phyloP scores from a whole-genome alignment of 2,797 vertebrate species.

The Sebastiscus tertius region DNA sequence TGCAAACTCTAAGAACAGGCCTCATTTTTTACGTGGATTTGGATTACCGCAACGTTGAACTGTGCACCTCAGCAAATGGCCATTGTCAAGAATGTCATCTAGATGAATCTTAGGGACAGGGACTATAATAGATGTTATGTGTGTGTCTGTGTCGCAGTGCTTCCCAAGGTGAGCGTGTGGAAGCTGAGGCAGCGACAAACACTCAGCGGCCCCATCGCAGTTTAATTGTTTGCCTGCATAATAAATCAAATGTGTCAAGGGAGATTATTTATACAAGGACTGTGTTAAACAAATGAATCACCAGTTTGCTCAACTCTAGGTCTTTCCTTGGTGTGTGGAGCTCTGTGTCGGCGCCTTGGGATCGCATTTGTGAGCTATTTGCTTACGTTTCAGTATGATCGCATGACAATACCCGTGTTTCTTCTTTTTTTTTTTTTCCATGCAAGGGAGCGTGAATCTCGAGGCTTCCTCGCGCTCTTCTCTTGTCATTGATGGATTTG shows the following conservation, averaged over 20 bases:
- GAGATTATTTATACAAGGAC: conserved; percentile 77
- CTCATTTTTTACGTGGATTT: conserved; percentile 27
- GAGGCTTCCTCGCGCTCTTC: not conserved
- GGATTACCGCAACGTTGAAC: conserved; percentile 56
- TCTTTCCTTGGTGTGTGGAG: conserved; percentile 7
- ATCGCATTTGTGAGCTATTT: conserved; percentile 9
- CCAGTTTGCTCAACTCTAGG: conserved; percentile 48
- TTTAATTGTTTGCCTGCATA: conserved; percentile 82
- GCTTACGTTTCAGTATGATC: conserved; percentile 16
- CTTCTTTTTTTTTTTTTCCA: not conserved
- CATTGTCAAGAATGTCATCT: conserved; percentile 57
- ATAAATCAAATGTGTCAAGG: conserved; percentile 82
- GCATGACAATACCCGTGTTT: not conserved
- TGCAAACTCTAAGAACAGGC: conserved; percentile 3
- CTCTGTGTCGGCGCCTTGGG: not conserved
- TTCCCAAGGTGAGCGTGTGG: conserved; percentile 47
- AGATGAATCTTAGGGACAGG: conserved; percentile 42
- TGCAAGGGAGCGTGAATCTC: conserved; percentile 25
- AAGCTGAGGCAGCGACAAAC: conserved; percentile 68
- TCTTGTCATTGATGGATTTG: conserved; percentile 57
- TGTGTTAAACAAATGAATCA: conserved; percentile 78
- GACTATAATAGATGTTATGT: conserved; percentile 27
- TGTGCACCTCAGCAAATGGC: conserved; percentile 63
- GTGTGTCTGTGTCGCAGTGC: conserved; percentile 1
- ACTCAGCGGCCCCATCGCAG: conserved; percentile 54